Evolutionary conservation across 2,113 vertebrate species (phyloP), one percentile per base, ranked within the genome.

Genomic region (Rhinolophus ferrumequinum): DNA sequence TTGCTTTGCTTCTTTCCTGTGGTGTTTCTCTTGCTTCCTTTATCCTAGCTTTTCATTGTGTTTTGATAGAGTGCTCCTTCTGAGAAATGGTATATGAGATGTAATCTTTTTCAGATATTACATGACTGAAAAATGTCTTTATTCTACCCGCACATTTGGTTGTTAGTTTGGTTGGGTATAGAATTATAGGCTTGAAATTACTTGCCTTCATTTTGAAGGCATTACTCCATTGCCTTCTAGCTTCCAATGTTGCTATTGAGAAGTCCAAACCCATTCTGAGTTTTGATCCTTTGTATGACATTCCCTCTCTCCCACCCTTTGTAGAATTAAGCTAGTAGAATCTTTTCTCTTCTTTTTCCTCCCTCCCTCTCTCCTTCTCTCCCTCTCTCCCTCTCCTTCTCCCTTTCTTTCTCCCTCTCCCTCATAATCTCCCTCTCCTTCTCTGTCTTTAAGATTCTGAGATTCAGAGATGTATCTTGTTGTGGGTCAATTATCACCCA

Each of bases 91-190:
- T 41, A 56, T 9, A 35, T 41, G 58, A 16, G 41, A 94, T 15
- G 2, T 73, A 54, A 62, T 88, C 35, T 62, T 81, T 87, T 58
- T 75, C 47, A 75, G 38, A 88, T 10, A 33, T 66, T 30, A 47
- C 3, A 41, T 60, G 28, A 82, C 33, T 75, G 28, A 80, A 92
- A 94, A 85, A 62, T 70, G 15, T 72, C 73, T 89, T 64, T 84
- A 58, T 79, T 79, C 5, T 79, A 10, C 35, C 50, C 7, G 91
- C n/a, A 50, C 18, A 33, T 73, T 73, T 73, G 9, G n/a, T 75
- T 92, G 26, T 67, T 64, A 95, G 35, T 86, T 88, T 92, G 24
- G 24, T 95, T 95, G 67, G 24, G 33, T 88, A 28, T 58, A 88
- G 73, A 73, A 92, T 86, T 86, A 81, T 44, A 70, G n/a, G 13